These are phyloP conservation scores for Eupithecia centaureata DNA, from an alignment of 2,888 invertebrate species.

Conservation along the genomic window DNA sequence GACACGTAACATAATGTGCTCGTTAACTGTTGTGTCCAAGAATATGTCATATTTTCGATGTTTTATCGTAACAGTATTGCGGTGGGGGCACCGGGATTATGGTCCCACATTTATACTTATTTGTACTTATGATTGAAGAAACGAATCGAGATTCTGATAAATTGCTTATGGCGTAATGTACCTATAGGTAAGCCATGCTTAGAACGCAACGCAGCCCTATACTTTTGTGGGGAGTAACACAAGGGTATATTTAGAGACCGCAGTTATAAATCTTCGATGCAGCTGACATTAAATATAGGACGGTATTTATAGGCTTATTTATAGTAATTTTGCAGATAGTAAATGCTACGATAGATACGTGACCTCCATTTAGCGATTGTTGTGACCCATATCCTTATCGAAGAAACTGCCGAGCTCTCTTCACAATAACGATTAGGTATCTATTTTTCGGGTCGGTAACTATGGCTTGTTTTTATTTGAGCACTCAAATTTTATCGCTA, in stretches of 20 bases:
- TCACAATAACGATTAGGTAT: too few species aligned
- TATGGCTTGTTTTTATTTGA: too few species aligned
- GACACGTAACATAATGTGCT: neutral
- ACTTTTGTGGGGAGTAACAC: neutral
- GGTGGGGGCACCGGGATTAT: slow-evolving; percentile 42
- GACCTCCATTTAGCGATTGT: neutral
- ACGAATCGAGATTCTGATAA: slow-evolving; percentile 26
- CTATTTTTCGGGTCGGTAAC: too few species aligned
- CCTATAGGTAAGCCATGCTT: neutral
- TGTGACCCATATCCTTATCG: neutral
- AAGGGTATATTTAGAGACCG: slow-evolving; percentile 4
- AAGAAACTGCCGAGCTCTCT: slow-evolving; percentile 1
- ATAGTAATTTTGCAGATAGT: neutral
- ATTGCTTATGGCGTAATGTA: neutral
- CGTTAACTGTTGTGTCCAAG: neutral
- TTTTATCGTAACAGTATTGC: slow-evolving; percentile 27
- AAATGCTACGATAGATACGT: neutral
- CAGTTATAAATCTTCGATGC: neutral
- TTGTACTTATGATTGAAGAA: slow-evolving; percentile 41
- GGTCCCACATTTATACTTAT: slow-evolving; percentile 39
- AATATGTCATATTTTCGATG: slow-evolving; percentile 22
- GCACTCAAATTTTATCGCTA: too few species aligned
- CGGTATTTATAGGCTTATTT: neutral
- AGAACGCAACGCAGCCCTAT: neutral
- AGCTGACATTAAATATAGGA: neutral